Evolutionary conservation across 2,113 vertebrate species (phyloP).

Genomic region (Larimichthys crocea): DNA sequence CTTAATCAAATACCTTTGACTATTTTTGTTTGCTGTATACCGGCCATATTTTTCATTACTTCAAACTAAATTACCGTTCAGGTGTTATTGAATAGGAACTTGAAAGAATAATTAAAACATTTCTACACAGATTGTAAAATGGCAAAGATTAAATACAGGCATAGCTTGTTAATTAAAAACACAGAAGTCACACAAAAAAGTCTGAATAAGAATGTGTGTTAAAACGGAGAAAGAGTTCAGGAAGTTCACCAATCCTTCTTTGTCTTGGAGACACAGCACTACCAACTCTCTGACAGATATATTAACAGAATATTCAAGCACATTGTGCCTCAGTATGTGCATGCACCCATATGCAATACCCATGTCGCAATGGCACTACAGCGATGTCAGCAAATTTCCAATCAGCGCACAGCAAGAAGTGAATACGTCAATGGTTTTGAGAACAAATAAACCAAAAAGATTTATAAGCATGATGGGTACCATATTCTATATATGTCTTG

Average conservation of each 20-base stretch:
- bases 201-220: conserved; percentile 32
- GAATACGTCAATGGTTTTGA: neutral
- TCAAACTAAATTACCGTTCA: neutral
- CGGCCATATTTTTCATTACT: neutral
- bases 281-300: conserved; percentile 25
- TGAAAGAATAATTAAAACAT: neutral
- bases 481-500: neutral
- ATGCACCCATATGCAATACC: conserved; percentile 7
- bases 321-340: conserved; percentile 13
- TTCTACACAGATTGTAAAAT: neutral
- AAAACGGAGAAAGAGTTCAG: conserved; percentile 63
- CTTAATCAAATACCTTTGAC: neutral
- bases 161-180: conserved; percentile 26
- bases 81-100: neutral
- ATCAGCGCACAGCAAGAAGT: neutral
- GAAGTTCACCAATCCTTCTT: conserved; percentile 69
- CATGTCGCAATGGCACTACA: neutral
- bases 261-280: conserved; percentile 34
- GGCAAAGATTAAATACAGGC: neutral
- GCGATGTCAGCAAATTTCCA: conserved; percentile 7
- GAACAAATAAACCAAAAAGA: neutral
- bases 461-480: neutral
- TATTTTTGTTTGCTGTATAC: neutral
- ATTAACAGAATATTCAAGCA: conserved; percentile 29
- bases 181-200: conserved; percentile 40